Evolutionary conservation across 2,113 vertebrate genomes (phyloP).

Genomic region (Aramus guarauna): DNA sequence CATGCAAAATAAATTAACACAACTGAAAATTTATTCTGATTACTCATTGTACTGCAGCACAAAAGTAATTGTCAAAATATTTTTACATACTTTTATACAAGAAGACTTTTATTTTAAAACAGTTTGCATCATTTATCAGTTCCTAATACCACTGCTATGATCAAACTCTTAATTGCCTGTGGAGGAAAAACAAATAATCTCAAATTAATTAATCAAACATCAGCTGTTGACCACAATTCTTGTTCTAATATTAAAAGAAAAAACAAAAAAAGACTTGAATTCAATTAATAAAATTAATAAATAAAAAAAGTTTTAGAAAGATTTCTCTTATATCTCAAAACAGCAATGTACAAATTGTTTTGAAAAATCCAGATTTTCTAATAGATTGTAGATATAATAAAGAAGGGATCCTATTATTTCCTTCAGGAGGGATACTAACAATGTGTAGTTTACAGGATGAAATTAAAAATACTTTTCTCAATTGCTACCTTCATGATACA

Average conservation of each 20-base stretch:
- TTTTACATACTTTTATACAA: not conserved
- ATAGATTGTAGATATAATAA: not conserved
- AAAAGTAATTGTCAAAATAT: not conserved
- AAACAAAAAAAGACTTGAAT: accelerated
- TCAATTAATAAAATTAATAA: not conserved
- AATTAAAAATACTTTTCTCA: not conserved
- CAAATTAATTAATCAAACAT: not conserved
- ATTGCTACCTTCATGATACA: not conserved
- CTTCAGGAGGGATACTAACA: not conserved
- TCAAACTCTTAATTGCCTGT: not conserved
- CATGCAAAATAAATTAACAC: not conserved
- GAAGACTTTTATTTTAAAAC: not conserved
- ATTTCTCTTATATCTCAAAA: not conserved
- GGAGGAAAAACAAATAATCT: not conserved
- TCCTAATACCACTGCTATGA: not conserved
- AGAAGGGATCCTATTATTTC: not conserved
- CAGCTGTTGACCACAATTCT: not conserved
- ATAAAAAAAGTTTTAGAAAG: not conserved
- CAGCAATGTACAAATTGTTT: not conserved
- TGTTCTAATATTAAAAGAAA: not conserved
- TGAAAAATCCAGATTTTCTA: not conserved
- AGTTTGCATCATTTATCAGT: not conserved
- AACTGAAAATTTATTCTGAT: not conserved
- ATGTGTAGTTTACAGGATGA: not conserved
- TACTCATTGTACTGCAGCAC: not conserved